phyloP scores from a whole-genome alignment of 2,113 vertebrate species.

The Syngnathus floridae region DNA sequence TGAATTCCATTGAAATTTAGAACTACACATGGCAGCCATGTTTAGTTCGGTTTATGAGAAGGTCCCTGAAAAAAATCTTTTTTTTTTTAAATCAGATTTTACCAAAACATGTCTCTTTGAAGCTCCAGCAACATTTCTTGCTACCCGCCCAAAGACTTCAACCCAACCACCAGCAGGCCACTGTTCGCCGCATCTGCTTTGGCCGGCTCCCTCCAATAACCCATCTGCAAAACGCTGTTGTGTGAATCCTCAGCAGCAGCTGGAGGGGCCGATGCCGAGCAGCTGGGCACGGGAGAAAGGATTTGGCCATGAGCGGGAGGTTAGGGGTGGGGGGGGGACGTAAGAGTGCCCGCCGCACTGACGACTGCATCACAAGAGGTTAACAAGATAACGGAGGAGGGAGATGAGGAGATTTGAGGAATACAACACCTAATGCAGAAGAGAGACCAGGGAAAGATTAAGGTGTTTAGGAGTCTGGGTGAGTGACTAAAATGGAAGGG shows the following conservation, averaged over 20 bases:
- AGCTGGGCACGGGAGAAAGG: slow-evolving; percentile 55
- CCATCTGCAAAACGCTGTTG: slow-evolving; percentile 60
- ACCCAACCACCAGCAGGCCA: slow-evolving; percentile 11
- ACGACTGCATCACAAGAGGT: slow-evolving; percentile 35
- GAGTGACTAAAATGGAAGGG: slow-evolving; percentile 20
- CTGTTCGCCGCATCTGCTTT: slow-evolving; percentile 34
- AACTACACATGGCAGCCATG: background rate
- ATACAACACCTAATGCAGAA: slow-evolving; percentile 26
- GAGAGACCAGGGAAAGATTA: slow-evolving; percentile 41
- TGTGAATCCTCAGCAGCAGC: slow-evolving; percentile 62
- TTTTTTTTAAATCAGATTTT: too few species aligned
- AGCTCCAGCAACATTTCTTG: slow-evolving; percentile 2
- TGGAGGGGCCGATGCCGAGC: slow-evolving; percentile 55
- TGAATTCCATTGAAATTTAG: background rate
- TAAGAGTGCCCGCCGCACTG: slow-evolving; percentile 17
- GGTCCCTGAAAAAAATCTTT: background rate
- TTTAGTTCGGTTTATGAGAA: background rate
- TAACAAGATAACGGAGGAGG: slow-evolving; percentile 24
- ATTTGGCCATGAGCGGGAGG: slow-evolving; percentile 48
- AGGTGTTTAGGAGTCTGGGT: slow-evolving; percentile 38
- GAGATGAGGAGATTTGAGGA: slow-evolving; percentile 39
- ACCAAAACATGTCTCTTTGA: background rate
- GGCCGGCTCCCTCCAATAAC: slow-evolving; percentile 34
- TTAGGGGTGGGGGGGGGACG: slow-evolving; percentile 44
- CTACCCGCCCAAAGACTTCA: slow-evolving; percentile 11